phyloP scores from a whole-genome alignment of 2,797 vertebrate genomes.

The Morus bassanus region DNA sequence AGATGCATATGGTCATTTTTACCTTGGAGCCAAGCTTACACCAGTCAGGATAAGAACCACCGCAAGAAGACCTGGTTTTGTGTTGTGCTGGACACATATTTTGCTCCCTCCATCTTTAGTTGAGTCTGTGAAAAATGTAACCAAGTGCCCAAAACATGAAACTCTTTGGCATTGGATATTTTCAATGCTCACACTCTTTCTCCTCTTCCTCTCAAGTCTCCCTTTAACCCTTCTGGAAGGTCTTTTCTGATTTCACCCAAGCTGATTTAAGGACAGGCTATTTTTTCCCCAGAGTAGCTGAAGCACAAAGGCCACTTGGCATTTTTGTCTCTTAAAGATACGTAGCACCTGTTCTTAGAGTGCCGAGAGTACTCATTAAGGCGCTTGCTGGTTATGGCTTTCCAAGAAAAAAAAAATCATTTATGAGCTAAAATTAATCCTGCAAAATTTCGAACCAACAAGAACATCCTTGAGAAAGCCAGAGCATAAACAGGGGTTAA shows the following conservation, averaged over 20 bases:
- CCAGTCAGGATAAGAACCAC: background rate
- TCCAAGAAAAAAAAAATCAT: slow-evolving; percentile 45
- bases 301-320: background rate
- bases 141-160: background rate
- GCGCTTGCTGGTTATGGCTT: background rate
- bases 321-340: background rate
- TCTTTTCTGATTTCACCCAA: background rate
- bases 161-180: background rate
- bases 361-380: background rate
- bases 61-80: background rate
- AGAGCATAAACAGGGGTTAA: slow-evolving; percentile 9
- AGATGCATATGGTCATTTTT: background rate
- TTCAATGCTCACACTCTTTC: background rate
- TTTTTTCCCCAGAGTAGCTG: background rate
- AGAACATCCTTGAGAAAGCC: slow-evolving; percentile 34
- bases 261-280: background rate
- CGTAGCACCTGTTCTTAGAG: background rate
- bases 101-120: background rate
- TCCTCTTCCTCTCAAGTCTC: background rate
- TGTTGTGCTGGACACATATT: background rate
- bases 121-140: background rate
- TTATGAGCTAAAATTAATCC: slow-evolving; percentile 27
- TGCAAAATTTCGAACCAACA: slow-evolving; percentile 41
- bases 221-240: background rate
- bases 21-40: background rate